phyloP scores from a whole-genome alignment of 2,797 vertebrate species.

The Malacoraja senta region DNA sequence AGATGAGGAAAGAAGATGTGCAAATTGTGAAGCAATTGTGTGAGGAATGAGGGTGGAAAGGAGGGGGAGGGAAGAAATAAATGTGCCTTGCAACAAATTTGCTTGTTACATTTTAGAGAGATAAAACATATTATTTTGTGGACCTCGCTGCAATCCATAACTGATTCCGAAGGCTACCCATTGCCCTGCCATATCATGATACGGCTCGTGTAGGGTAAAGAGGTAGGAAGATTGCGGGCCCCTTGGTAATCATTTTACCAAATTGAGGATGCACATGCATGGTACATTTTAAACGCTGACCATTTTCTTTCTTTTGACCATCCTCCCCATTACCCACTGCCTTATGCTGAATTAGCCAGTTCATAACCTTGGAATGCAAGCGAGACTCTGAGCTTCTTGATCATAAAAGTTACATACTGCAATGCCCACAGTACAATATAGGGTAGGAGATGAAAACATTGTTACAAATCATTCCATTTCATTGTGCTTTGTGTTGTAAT shows the following conservation, averaged over 20 bases:
- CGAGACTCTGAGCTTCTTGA: neutral
- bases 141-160: neutral
- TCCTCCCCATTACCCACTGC: neutral
- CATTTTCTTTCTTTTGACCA: neutral
- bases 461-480: neutral
- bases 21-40: no score
- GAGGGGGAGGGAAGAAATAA: neutral
- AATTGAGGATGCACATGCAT: no score
- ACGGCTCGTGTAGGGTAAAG: no score
- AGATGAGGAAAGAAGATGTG: no score
- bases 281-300: no score
- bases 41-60: no score
- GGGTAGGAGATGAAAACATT: neutral
- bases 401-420: neutral
- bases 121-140: neutral
- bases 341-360: neutral
- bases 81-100: neutral
- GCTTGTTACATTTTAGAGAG: neutral
- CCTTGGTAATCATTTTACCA: no score
- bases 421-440: neutral
- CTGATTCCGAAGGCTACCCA: neutral
- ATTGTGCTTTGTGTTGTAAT: neutral
- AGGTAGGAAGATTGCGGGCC: no score
- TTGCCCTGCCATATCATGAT: neutral
- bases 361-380: neutral